Evolutionary conservation across 2,113 vertebrate genomes (phyloP), one percentile per base, ranked within the genome.

Genomic region (Picathartes gymnocephalus): DNA sequence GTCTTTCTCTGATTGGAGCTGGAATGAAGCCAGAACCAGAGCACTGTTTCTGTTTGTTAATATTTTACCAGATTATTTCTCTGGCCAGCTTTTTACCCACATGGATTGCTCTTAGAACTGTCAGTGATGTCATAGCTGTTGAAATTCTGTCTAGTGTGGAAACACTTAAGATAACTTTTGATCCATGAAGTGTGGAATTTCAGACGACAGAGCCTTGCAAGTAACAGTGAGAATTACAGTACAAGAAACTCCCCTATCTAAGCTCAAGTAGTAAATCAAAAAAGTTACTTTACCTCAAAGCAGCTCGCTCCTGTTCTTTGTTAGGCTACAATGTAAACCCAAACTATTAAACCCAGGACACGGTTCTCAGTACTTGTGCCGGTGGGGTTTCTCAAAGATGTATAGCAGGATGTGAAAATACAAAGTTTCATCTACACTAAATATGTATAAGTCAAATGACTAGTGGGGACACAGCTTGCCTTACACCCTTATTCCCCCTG

Each of bases 61-160:
- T 97, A 60, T 97, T 97, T 94, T 94, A 97, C 96, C 81, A 92
- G 82, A 87, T 72, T 66, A 71, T 72, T 95, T 83, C 73, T 92
- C 80, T 88, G 74, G 88, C 86, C 95, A 96, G 94, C 93, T 95
- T 97, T 97, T 97, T 86, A 96, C 95, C 91, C 94, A 96, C 91
- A 96, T 92, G 87, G 93, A 91, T 96, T 94, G 91, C 93, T 96
- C 85, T 88, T 87, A 95, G 97, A 96, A 95, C 72, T 96, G 94
- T 88, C 95, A 85, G 82, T 97, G 96, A 97, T 96, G 96, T 95
- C 89, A 97, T 94, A 93, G 87, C 92, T 98, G 96, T 97, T 97
- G 96, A 97, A 97, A 98, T 95, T 96, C 94, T 95, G 95, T 96
- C 94, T 90, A 93, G 96, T 90, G 95, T 93, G 92, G 93, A 96